Base-by-base conservation (phyloP, 2,888 invertebrate genomes). In the Drosophila dives region DNA sequence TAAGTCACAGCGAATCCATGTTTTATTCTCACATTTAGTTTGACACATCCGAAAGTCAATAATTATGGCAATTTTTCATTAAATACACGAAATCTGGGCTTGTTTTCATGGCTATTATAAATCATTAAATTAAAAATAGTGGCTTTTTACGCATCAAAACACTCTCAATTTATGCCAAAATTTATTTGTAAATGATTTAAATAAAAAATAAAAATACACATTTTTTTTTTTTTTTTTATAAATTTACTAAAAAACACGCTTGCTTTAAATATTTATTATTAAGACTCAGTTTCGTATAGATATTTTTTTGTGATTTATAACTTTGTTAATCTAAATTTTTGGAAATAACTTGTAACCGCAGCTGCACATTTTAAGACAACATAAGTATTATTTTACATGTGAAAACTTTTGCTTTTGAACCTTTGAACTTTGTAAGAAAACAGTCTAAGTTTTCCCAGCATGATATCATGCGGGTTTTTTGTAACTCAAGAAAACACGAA, bases 401-500 rank as follows among this genome's bases (percentile, higher is more conserved):
- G 15, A 7, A 45, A 20, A 45, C 20, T 45, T 45, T 45, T 15
- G 20, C 8, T 8, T 12, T 45, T 23, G 20, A 23, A 8, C 23
- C 20, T 23, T 23, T 23, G 45, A 45, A 45, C 15, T 45, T 45
- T 50, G 17, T n/a, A 6, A 29, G 17, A 10, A 15, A 50, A 17
- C 29, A n/a, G n/a, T 29, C 29, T 3, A 50, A 50, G 8, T 36
- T 36, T 8, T 20, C 7, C 7, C 6, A 42, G 20, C 32, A 2
- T 40, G 2, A 56, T 42, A 42, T 59, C 33, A 4, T 45, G 17
- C 12, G 48, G 11, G 3, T 8, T 40, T 40, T 11, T 53, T n/a
- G n/a, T 26, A 15, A 32, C 45, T 12, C 10, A 29, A 55, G 54
- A 49, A 69, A 67, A 34, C 67, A 67, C 70, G 67, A 50, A 49